Percentiles rank a stretch among this genome's conserved stretches.
Conservation (phyloP, 2,113 vertebrate genomes). For the Acanthisitta chloris region DNA sequence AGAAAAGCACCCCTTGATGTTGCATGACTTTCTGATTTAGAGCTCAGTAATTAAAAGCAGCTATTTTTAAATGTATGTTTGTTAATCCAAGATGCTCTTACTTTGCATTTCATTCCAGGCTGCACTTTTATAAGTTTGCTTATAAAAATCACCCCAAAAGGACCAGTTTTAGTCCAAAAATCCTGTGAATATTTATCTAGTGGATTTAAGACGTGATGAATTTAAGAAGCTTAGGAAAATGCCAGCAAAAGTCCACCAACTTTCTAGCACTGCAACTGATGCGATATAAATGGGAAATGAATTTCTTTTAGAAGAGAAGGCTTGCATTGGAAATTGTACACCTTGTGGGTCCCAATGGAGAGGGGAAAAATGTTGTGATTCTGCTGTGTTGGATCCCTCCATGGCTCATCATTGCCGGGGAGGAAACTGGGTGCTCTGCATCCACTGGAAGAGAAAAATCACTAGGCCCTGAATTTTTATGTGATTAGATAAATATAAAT, state of each 20-base stretch:
- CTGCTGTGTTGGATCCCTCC: neutral
- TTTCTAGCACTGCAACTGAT: constrained; percentile 23
- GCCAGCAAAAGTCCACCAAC: constrained; percentile 15
- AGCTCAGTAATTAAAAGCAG: constrained; percentile 68
- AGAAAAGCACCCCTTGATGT: constrained; percentile 37
- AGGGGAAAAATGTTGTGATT: neutral
- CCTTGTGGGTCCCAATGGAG: neutral
- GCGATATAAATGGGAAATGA: neutral
- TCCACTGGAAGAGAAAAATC: neutral
- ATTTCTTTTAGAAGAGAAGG: neutral
- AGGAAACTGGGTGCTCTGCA: neutral
- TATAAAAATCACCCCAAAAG: constrained; percentile 41
- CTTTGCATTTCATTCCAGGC: constrained; percentile 45
- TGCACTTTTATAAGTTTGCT: constrained; percentile 32
- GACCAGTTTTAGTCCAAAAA: constrained; percentile 52
- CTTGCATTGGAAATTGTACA: neutral
- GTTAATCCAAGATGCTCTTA: constrained; percentile 57
- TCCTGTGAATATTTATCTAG: constrained; percentile 68
- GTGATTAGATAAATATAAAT: neutral
- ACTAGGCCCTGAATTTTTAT: neutral
- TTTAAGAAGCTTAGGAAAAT: constrained; percentile 68
- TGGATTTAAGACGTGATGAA: constrained; percentile 53
- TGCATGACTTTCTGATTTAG: constrained; percentile 59
- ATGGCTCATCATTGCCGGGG: neutral
- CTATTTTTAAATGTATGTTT: constrained; percentile 69